A percentile compares a stretch with the other conserved stretches of the same genome.
Evolutionary conservation across 2,113 vertebrate genomes (phyloP).

Genomic region (Lutjanus erythropterus): DNA sequence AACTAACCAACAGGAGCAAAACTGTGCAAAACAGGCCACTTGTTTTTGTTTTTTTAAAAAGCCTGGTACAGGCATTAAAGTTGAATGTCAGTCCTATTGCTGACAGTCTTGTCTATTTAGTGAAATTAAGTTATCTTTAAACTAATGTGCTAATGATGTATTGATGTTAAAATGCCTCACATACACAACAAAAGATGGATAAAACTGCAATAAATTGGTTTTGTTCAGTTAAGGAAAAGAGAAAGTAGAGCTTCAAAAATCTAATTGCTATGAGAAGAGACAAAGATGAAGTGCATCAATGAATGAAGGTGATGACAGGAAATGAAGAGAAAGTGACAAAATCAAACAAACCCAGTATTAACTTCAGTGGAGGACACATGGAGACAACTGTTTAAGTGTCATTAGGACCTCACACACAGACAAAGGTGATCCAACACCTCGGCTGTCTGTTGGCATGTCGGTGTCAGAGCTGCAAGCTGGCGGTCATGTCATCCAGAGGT

Average conservation of each 20-base stretch:
- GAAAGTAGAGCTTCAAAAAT: not conserved
- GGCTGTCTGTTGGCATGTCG: slow-evolving; percentile 45
- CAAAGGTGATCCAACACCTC: slow-evolving; percentile 48
- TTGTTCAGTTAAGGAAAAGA: not conserved
- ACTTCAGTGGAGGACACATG: slow-evolving; percentile 3
- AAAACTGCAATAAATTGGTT: not conserved
- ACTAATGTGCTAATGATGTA: not conserved
- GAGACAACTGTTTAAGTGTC: slow-evolving; percentile 50
- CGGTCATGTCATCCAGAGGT: slow-evolving; percentile 21
- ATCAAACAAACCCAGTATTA: not conserved
- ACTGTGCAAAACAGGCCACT: not conserved
- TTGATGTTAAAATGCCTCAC: not conserved
- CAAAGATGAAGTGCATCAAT: not conserved
- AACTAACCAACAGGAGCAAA: not conserved
- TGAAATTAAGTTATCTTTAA: not conserved
- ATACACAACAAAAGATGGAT: not conserved
- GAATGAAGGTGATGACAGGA: slow-evolving; percentile 5
- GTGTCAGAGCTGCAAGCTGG: slow-evolving; percentile 40
- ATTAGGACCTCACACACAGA: slow-evolving; percentile 61
- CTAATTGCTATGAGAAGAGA: not conserved
- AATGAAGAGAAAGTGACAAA: slow-evolving; percentile 35
- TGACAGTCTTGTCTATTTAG: not conserved
- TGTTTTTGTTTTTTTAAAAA: no score
- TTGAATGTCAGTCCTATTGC: not conserved
- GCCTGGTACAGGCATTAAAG: not conserved